These are phyloP conservation scores for Periophthalmodon schlosseri DNA, from an alignment of 2,113 vertebrate species.

Conservation along the genomic window DNA sequence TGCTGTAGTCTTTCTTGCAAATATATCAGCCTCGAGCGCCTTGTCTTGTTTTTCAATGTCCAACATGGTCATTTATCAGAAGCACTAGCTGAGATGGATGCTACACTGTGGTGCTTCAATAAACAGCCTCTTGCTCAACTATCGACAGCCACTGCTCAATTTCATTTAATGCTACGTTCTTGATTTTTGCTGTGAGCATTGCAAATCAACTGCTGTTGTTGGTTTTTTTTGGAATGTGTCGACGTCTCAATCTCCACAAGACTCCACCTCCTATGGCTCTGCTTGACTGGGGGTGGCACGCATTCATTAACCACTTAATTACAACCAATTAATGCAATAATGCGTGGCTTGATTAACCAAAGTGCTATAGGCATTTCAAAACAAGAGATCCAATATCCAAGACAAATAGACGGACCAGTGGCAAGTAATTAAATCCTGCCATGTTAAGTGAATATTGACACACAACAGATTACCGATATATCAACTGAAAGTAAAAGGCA, in stretches of 20 bases:
- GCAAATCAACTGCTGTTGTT: conserved; percentile 59
- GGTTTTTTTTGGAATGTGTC: conserved; percentile 50
- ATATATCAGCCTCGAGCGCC: neutral
- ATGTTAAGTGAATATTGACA: conserved; percentile 39
- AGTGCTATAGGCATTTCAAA: conserved; percentile 59
- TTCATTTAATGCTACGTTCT: conserved; percentile 66
- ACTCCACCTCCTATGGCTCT: conserved; percentile 39
- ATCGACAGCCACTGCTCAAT: conserved; percentile 60
- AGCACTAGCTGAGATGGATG: neutral
- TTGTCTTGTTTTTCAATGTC: conserved; percentile 19
- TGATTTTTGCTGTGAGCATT: conserved; percentile 42
- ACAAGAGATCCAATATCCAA: conserved; percentile 51
- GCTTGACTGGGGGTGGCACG: conserved; percentile 36
- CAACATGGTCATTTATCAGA: conserved; percentile 57
- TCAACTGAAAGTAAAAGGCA: neutral
- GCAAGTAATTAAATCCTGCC: conserved; percentile 26
- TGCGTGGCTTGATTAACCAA: conserved; percentile 50
- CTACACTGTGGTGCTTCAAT: conserved; percentile 45
- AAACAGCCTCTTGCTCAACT: conserved; percentile 58
- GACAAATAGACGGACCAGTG: conserved; percentile 37
- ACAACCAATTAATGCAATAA: conserved; percentile 66
- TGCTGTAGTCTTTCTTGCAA: conserved; percentile 3
- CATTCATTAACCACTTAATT: conserved; percentile 62
- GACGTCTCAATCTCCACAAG: conserved; percentile 57
- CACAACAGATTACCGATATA: conserved; percentile 7